Base-by-base conservation (phyloP, 2,797 vertebrate genomes). In the Coregonus sp. region DNA sequence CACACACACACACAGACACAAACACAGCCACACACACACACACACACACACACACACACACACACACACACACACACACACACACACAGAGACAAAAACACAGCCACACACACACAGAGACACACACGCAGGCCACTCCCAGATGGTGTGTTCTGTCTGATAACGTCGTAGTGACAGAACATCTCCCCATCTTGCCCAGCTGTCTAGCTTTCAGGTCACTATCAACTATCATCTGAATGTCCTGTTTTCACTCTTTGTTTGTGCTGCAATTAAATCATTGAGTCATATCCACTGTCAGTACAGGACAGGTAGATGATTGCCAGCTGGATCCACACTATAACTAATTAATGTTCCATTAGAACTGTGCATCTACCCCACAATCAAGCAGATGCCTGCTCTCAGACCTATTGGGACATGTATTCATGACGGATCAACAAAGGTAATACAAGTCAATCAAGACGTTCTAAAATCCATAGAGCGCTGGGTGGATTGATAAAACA, bases 201-300 rank as follows among this genome's bases (percentile, higher is more conserved):
- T 37, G 76, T 29, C 61, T 66, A 29, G 16, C 4, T 67, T 37
- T 77, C 37, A 29, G 59, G n/a, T 73, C 61, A 29, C 65, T 67
- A 73, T 25, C 59, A 67, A 25, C 59, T 4, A 11, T 61, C n/a
- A 25, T 61, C 59, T 61, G 20, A 63, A 63, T 63, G 20, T 20
- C 59, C 59, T 9, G 20, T 63, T 63, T 63, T 29, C 20, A 63
- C 40, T 47, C 40, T 47, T 2, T 9, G 6, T 25, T n/a, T 1
- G n/a, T 25, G 20, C 6, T 2, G 59, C 7, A 20, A 63, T 63
- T 63, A 63, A 11, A 63, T 63, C 20, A 12, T 7, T 59, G 59
- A 25, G 4, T 63, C n/a, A 1, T 20, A 25, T 63, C 59, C 59
- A 25, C 4, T 61, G 59, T 61, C 59, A 61, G 59, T 61, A 20